Evolutionary conservation across 1,140 invertebrate species (phyloP), one percentile per base, ranked within the genome.

Genomic region (Drosophila pallidifrons): DNA sequence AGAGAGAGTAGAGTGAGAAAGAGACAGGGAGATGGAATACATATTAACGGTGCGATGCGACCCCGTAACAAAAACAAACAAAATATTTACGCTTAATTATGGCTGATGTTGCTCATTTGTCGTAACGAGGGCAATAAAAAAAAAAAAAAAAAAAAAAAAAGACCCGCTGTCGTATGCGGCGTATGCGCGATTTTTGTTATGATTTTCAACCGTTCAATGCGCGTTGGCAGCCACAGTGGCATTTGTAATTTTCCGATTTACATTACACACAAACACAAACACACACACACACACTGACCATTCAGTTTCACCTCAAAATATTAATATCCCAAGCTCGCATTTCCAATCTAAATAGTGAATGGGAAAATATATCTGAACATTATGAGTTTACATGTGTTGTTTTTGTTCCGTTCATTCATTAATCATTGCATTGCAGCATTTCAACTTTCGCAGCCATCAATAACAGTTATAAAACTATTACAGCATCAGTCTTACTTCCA

Each of bases 41-140:
- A 43, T 61, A 49, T 47, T 35, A 32, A 41, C 32, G 60, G 32
- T 41, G 45, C 13, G 45, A 20, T 49, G 46, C 45, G 49, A 64
- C 7, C 20, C 16, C n/a, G 61, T n/a, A 57, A 58, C 43, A 49
- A 58, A 67, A 67, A 47, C 54, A 57, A 67, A 58, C 65, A 67
- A 58, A 67, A 67, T 58, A 38, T 67, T 58, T 58, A 67, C 32
- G 52, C 69, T 72, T 65, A 72, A 72, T 72, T 72, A 58, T 49
- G 13, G 60, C 41, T 43, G 52, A 38, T 28, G 15, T 43, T 65
- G 51, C 52, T 49, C 69, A 72, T 65, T 71, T 72, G 30, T 41
- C 51, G 45, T 25, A 65, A 41, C 59, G 68, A 70, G 30, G 20
- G 49, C 49, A 61, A 70, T 63, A 46, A 70, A 45, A 46, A 49